These are phyloP conservation scores for Panagrolaimus sp. DNA, from an alignment of 1,140 invertebrate species.

Conservation along the genomic window DNA sequence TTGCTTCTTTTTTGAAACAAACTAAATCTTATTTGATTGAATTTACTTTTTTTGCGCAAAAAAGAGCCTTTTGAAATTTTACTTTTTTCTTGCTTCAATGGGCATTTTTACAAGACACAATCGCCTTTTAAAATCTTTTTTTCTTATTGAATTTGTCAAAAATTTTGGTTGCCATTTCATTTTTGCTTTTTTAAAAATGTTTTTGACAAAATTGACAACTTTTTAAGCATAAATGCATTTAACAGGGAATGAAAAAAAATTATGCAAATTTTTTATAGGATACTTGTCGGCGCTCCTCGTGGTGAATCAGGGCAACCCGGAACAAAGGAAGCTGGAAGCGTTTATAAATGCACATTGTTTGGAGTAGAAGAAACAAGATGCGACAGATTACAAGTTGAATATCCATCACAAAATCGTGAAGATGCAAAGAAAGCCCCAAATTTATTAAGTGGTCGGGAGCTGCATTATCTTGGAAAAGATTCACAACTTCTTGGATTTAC, in stretches of 20 bases:
- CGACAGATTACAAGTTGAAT: slow-evolving; percentile 68
- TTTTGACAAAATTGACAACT: neutral
- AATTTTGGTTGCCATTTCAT: slow-evolving; percentile 3
- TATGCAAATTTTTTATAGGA: slow-evolving; percentile 66
- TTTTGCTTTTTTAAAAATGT: slow-evolving; percentile 24
- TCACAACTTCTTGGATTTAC: slow-evolving; percentile 47
- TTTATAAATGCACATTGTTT: slow-evolving; percentile 77
- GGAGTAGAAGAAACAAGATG: slow-evolving; percentile 61
- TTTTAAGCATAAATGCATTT: slow-evolving; percentile 10
- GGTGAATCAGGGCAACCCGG: slow-evolving; percentile 76
- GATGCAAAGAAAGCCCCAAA: slow-evolving; percentile 40
- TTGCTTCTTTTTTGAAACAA: too few species aligned
- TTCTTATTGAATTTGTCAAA: too few species aligned
- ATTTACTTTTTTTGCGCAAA: too few species aligned
- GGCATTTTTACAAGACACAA: neutral
- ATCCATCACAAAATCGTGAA: slow-evolving; percentile 19
- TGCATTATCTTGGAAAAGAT: slow-evolving; percentile 49
- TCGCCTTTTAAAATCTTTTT: too few species aligned
- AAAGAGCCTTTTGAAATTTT: slow-evolving; percentile 1
- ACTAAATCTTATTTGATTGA: too few species aligned
- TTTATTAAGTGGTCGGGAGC: slow-evolving; percentile 32
- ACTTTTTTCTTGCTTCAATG: slow-evolving; percentile 18
- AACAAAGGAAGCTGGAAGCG: slow-evolving; percentile 76
- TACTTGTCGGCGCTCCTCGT: slow-evolving; percentile 82
- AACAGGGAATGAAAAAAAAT: slow-evolving; percentile 20